Conservation (phyloP, 2,113 vertebrate species). For the Tringa solitaria region DNA sequence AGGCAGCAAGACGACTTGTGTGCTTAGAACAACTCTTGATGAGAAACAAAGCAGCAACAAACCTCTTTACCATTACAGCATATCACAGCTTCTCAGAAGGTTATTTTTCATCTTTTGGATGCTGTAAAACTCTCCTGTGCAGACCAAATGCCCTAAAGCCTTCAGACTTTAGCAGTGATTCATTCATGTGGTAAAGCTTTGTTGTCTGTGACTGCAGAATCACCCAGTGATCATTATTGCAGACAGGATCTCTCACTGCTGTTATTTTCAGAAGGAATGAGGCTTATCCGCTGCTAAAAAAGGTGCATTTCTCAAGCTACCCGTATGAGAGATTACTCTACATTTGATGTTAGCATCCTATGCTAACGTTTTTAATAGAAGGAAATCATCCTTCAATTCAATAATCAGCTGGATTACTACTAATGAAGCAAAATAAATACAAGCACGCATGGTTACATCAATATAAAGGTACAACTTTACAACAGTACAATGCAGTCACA, state of each 20-base stretch:
- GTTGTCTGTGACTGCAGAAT: not conserved
- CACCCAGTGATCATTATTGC: not conserved
- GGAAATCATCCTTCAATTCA: not conserved
- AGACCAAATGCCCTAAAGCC: not conserved
- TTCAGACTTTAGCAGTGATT: not conserved
- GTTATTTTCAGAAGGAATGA: not conserved
- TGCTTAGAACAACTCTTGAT: not conserved
- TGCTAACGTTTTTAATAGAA: not conserved
- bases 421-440: not conserved
- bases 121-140: not conserved
- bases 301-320: not conserved
- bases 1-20: not conserved
- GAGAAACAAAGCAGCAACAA: not conserved
- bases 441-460: not conserved
- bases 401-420: not conserved
- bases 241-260: not conserved
- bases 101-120: constrained; percentile 17
- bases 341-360: not conserved
- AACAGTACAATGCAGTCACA: not conserved
- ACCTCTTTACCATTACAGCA: not conserved
- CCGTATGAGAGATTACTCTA: not conserved
- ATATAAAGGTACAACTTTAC: not conserved
- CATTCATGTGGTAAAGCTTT: not conserved
- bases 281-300: not conserved
- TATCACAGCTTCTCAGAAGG: not conserved